These are phyloP conservation scores for Drosophila austrosaltans DNA, from an alignment of 2,888 invertebrate genomes.

Conservation along the genomic window DNA sequence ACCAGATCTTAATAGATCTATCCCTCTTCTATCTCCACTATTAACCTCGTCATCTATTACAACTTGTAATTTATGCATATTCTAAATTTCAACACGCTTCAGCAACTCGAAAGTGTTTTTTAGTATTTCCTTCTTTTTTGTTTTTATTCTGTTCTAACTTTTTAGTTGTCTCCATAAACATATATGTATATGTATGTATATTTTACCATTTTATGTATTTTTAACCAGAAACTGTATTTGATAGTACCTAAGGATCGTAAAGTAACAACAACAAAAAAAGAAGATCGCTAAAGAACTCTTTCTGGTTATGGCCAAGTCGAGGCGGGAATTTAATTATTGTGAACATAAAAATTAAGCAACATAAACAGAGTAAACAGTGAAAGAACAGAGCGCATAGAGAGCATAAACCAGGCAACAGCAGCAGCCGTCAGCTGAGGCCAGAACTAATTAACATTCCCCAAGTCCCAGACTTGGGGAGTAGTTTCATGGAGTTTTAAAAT, in stretches of 20 bases:
- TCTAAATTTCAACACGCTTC: slow-evolving; percentile 24
- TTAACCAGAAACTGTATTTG: slow-evolving; percentile 20
- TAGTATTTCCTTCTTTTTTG: slow-evolving; percentile 1
- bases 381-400: neutral
- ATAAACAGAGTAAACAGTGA: slow-evolving; percentile 25
- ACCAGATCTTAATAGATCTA: slow-evolving; percentile 23
- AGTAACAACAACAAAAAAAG: slow-evolving; percentile 18
- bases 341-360: slow-evolving; percentile 55
- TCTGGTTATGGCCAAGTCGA: slow-evolving; percentile 16
- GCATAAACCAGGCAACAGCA: neutral
- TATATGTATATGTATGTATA: neutral
- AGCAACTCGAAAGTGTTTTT: slow-evolving; percentile 19
- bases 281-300: slow-evolving; percentile 14
- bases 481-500: slow-evolving; percentile 16
- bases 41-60: slow-evolving; percentile 1
- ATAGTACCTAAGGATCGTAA: slow-evolving; percentile 9
- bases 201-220: slow-evolving; percentile 12
- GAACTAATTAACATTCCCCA: slow-evolving; percentile 38
- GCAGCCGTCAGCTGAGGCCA: neutral
- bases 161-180: slow-evolving; percentile 13
- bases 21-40: neutral
- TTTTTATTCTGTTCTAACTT: neutral
- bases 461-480: slow-evolving; percentile 1
- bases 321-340: slow-evolving; percentile 50
- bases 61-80: slow-evolving; percentile 30